Conservation (phyloP, 2,888 invertebrate genomes). For the Argyresthia albistria region DNA sequence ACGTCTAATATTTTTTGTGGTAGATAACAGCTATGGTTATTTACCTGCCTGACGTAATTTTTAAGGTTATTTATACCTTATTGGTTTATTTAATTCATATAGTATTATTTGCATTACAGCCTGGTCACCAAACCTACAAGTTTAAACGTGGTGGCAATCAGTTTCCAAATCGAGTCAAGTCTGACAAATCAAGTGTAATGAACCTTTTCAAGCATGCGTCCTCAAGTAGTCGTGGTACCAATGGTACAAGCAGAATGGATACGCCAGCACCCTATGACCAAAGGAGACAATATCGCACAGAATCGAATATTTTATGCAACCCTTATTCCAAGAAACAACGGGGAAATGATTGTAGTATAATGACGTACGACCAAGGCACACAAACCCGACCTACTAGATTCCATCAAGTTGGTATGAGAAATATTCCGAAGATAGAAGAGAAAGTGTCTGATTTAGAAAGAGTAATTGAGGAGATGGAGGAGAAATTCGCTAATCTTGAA, state of each 20-base stretch:
- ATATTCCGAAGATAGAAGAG: neutral
- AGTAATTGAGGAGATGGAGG: conserved; percentile 5
- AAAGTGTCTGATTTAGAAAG: neutral
- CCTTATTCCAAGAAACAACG: too few relatives aligned
- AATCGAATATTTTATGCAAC: too few relatives aligned
- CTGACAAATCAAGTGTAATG: neutral
- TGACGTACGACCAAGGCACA: conserved; percentile 3
- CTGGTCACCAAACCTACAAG: neutral
- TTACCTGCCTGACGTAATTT: too few relatives aligned
- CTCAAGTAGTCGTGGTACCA: neutral
- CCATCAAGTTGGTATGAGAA: neutral
- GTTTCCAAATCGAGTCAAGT: neutral
- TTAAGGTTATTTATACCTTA: neutral
- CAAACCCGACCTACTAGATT: neutral
- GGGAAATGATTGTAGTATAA: neutral
- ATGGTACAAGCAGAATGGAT: neutral
- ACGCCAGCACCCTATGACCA: neutral
- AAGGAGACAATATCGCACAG: neutral
- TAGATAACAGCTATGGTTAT: too few relatives aligned
- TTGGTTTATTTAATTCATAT: neutral
- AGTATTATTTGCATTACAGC: neutral
- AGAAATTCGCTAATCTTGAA: neutral
- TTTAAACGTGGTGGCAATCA: neutral
- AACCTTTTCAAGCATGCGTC: neutral
- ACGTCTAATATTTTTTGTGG: too few relatives aligned